Percentiles rank a stretch among this genome's conserved stretches.
These are phyloP conservation scores for Saccopteryx leptura DNA, from an alignment of 2,113 vertebrate species.

Conservation along the genomic window DNA sequence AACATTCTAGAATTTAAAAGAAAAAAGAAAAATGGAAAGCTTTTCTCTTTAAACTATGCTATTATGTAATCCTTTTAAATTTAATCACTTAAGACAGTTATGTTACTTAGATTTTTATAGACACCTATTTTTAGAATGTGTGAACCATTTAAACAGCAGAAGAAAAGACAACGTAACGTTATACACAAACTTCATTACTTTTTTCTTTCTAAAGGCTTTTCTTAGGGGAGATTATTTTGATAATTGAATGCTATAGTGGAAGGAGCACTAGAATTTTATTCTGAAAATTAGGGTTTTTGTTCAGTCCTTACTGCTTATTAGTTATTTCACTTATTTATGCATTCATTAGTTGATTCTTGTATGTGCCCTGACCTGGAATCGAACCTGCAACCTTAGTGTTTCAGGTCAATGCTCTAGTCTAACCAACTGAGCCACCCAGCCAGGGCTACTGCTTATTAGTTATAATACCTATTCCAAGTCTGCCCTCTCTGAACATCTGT, in stretches of 20 bases:
- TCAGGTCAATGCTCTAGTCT: no score
- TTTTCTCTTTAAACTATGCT: slow-evolving; percentile 49
- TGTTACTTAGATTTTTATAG: slow-evolving; percentile 58
- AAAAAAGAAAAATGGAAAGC: slow-evolving; percentile 43
- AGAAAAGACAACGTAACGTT: not conserved
- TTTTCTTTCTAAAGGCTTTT: not conserved
- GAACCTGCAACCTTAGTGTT: no score
- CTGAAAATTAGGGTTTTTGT: not conserved
- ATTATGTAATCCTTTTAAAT: slow-evolving; percentile 47
- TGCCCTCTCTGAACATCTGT: not conserved
- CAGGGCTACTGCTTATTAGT: not conserved
- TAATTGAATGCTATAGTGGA: not conserved
- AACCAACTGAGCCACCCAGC: no score
- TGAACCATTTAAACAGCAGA: slow-evolving; percentile 4
- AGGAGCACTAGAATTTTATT: not conserved
- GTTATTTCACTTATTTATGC: not conserved
- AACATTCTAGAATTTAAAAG: slow-evolving; percentile 54
- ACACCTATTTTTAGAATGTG: slow-evolving; percentile 45
- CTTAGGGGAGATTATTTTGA: not conserved
- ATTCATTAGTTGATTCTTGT: no score
- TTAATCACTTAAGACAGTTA: slow-evolving; percentile 51
- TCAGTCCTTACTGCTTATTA: not conserved
- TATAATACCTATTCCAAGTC: not conserved
- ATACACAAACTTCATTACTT: not conserved
- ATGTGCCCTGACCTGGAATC: no score